Percentiles rank a stretch among this genome's conserved stretches.
phyloP scores from a whole-genome alignment of 2,113 vertebrate genomes.

The Cyrtonyx montezumae region DNA sequence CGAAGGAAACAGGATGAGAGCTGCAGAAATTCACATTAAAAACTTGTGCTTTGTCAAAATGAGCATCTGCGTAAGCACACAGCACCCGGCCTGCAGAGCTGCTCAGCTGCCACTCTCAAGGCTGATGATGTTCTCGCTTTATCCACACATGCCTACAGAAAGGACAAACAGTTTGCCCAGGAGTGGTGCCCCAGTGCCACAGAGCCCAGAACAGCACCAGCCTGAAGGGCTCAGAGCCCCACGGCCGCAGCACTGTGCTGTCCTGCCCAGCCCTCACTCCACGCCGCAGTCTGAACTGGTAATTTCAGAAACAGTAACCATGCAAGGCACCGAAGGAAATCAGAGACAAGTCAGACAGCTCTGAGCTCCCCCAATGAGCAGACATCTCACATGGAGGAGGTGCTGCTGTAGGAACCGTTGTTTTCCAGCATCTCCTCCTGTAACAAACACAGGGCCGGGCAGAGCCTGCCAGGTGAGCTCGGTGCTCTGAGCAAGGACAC shows the following conservation, averaged over 20 bases:
- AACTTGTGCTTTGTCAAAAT: background rate
- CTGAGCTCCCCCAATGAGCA: background rate
- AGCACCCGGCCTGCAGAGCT: background rate
- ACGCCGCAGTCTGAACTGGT: background rate
- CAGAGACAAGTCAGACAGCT: background rate
- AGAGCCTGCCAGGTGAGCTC: background rate
- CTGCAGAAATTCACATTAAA: background rate
- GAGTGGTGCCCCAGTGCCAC: too few relatives aligned
- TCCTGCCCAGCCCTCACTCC: background rate
- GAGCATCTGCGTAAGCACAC: background rate
- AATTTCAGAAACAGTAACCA: background rate
- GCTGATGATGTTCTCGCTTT: too few relatives aligned
- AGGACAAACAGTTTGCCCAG: too few relatives aligned
- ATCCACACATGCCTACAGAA: too few relatives aligned
- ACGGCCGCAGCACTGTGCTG: background rate
- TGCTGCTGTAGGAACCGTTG: background rate
- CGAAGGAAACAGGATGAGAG: background rate
- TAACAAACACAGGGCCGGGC: background rate
- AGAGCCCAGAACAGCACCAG: too few relatives aligned
- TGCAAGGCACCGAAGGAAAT: background rate
- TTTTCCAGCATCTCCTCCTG: background rate
- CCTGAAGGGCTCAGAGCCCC: background rate
- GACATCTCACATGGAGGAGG: accelerated
- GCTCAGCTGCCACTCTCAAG: background rate
- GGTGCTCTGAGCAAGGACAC: background rate